A percentile compares a stretch with the other conserved stretches of the same genome.
These are phyloP conservation scores for Mycalesis mineus DNA, from an alignment of 2,888 invertebrate genomes.

Conservation along the genomic window DNA sequence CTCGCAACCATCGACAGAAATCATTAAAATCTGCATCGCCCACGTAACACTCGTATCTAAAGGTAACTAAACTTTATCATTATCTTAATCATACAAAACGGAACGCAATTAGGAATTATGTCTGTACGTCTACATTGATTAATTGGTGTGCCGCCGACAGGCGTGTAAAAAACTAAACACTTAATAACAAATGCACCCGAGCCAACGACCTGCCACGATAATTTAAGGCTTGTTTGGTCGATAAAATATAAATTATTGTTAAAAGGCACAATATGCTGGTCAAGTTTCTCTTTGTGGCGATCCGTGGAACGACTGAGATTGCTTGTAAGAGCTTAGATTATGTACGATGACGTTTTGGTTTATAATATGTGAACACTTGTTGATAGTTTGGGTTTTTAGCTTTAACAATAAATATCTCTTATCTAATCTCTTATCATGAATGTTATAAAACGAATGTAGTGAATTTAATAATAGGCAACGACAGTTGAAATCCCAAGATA, in stretches of 20 bases:
- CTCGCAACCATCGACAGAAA: no score
- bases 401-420: no score
- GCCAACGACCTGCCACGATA: constrained; percentile 15
- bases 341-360: no score
- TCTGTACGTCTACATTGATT: constrained; percentile 7
- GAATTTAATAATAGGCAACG: no score
- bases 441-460: no score
- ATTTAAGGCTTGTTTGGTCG: constrained; percentile 15
- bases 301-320: neutral
- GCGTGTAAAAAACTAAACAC: constrained; percentile 2
- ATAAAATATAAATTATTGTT: constrained; percentile 25
- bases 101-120: neutral
- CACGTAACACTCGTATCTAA: neutral
- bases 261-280: constrained; percentile 2
- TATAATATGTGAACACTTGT: no score
- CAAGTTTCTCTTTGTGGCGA: constrained; percentile 13
- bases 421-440: no score
- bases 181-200: constrained; percentile 9
- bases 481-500: no score
- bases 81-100: constrained; percentile 4
- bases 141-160: neutral
- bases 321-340: no score
- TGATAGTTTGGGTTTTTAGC: no score
- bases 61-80: neutral
- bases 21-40: neutral